phyloP scores from a whole-genome alignment of 2,797 vertebrate genomes.

The Perodicticus potto region DNA sequence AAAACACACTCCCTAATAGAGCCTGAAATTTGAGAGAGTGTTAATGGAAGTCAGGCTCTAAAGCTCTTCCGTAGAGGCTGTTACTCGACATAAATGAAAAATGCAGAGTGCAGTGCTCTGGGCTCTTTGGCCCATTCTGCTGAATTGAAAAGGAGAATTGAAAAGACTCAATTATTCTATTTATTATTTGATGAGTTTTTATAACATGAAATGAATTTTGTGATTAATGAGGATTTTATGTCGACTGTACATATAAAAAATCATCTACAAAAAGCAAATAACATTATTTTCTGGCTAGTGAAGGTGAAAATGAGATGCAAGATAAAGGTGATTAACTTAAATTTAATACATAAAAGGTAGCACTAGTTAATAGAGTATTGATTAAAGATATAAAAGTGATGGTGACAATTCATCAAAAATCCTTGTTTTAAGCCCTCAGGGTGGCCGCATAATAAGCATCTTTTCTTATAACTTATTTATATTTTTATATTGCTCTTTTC shows the following conservation, averaged over 20 bases:
- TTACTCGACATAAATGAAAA: conserved; percentile 86
- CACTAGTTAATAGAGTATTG: conserved; percentile 82
- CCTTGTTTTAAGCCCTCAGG: conserved; percentile 41
- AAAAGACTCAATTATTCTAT: conserved; percentile 88
- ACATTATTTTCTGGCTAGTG: conserved; percentile 61
- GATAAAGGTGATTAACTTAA: conserved; percentile 83
- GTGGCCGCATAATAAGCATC: conserved; percentile 66
- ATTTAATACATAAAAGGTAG: conserved; percentile 80
- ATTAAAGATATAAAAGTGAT: conserved; percentile 77
- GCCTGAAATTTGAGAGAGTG: conserved; percentile 45
- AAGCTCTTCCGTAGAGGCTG: conserved; percentile 63
- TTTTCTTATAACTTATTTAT: conserved; percentile 68
- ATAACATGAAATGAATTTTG: conserved; percentile 86
- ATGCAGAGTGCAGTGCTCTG: conserved; percentile 83
- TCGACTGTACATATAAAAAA: conserved; percentile 72
- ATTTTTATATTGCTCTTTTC: conserved; percentile 30
- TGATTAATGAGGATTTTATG: conserved; percentile 87
- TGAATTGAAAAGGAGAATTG: conserved; percentile 87
- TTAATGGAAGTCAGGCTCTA: conserved; percentile 43
- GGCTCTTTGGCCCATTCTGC: conserved; percentile 87
- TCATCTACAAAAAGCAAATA: conserved; percentile 74
- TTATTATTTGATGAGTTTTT: conserved; percentile 89
- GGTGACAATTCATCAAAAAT: conserved; percentile 76
- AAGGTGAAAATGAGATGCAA: conserved; percentile 83
- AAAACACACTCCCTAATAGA: neutral